Base-by-base conservation (phyloP, 2,888 invertebrate genomes). In the Perdita meconis region DNA sequence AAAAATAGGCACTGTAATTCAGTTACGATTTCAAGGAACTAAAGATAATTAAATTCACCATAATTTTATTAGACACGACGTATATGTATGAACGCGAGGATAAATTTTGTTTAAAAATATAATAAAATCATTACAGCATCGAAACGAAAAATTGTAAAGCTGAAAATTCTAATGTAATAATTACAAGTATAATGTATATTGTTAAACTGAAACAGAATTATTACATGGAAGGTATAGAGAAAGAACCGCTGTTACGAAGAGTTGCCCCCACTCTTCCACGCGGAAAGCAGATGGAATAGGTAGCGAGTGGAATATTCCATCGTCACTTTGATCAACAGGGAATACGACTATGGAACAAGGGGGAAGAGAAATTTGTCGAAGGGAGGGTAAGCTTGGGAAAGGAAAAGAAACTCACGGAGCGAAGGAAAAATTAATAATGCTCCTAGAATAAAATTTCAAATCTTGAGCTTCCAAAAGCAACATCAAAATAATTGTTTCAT, bases 281-380 rank as follows among this genome's bases (percentile, higher is more conserved):
- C 74, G 57, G 77, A 75, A 71, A 81, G 82, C 84, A 87, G 87
- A 86, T 87, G 85, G 86, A 81, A 78, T 80, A 85, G 83, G 80
- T 74, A 78, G 68, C 69, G 66, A 87, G 79, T 85, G 87, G 87
- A 87, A 87, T 87, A 87, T 87, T 87, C 87, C 86, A 84, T 75
- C 81, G 83, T 63, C 74, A 74, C 77, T 85, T 87, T 68, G 69
- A 83, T 55, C 73, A 69, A 55, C 71, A 44, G 47, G 59, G 61
- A 64, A 36, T 66, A 51, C 40, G 61, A 51, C 22, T 38, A 24
- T 24, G 44, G 65, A 65, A 72, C 38, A 55, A 51, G 55, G 57
- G 59, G 59, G 50, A 55, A 57, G 60, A 53, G 12, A 59, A 24
- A 50, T 24, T 56, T 24, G 3, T 30, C 6, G 30, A 63, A 65